phyloP scores from a whole-genome alignment of 2,113 vertebrate species.

The Erythrocercus mccallii region DNA sequence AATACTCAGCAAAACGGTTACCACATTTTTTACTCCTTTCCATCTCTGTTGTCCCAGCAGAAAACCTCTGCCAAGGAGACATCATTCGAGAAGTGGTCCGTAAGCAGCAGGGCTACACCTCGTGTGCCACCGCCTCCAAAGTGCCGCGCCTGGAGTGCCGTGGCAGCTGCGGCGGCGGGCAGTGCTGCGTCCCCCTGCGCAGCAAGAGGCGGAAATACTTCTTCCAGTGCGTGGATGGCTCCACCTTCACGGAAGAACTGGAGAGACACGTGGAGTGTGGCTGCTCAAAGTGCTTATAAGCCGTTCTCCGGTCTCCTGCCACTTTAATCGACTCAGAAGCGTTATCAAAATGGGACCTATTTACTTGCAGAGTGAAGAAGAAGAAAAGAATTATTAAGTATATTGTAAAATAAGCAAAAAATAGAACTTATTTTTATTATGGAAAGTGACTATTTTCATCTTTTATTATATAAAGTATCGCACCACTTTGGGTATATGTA shows the following conservation, averaged over 20 bases:
- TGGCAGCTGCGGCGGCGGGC: conserved; percentile 76
- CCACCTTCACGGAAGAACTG: conserved; percentile 91
- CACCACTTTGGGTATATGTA: conserved; percentile 84
- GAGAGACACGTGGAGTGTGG: conserved; percentile 90
- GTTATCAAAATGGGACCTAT: conserved; percentile 68
- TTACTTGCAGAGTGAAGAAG: conserved; percentile 76
- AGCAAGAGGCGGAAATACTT: conserved; percentile 88
- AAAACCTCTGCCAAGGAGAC: conserved; percentile 85
- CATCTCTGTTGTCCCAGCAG: conserved; percentile 57
- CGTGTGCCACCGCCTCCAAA: conserved; percentile 82
- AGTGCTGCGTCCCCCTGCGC: conserved; percentile 88
- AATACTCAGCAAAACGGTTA: background rate
- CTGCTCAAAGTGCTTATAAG: conserved; percentile 84
- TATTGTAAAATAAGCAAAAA: conserved; percentile 99
- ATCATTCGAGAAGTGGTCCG: conserved; percentile 86
- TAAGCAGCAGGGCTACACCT: conserved; percentile 83
- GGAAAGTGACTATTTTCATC: conserved; percentile 92
- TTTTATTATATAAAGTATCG: conserved; percentile 88
- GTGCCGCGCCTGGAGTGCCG: conserved; percentile 85
- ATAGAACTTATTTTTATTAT: conserved; percentile 99
- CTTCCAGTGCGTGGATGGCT: conserved; percentile 90
- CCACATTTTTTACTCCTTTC: background rate
- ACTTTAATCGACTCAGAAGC: conserved; percentile 61
- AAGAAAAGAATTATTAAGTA: conserved; percentile 88
- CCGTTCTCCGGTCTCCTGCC: background rate